phyloP scores from a whole-genome alignment of 2,113 vertebrate genomes.

The Okapia johnstoni region DNA sequence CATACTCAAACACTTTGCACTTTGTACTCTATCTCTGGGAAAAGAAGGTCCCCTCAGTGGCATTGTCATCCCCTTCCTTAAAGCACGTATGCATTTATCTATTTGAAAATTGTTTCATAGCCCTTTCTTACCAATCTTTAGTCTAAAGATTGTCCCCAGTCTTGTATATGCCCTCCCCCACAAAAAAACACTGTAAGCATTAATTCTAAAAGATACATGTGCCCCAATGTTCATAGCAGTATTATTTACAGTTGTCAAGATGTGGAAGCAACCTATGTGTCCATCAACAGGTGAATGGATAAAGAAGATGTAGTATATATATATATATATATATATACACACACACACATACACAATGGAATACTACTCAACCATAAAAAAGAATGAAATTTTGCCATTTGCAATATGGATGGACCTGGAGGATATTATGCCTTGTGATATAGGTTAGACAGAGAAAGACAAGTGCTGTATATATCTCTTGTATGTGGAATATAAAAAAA shows the following conservation, averaged over 20 bases:
- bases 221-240: not conserved
- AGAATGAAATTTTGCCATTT: not conserved
- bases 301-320: not conserved
- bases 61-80: not conserved
- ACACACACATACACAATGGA: no score
- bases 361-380: not conserved
- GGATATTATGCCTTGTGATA: not conserved
- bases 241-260: not conserved
- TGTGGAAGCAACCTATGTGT: not conserved
- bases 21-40: not conserved
- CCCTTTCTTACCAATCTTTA: not conserved
- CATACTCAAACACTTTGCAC: not conserved
- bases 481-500: not conserved
- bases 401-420: not conserved
- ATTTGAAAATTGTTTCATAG: not conserved
- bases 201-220: not conserved
- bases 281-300: not conserved
- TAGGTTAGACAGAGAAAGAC: not conserved
- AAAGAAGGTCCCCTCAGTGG: not conserved
- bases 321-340: no score
- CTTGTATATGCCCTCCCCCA: not conserved
- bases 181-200: no score
- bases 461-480: not conserved
- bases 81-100: not conserved
- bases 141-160: not conserved